Conservation (phyloP, 2,113 vertebrate genomes). For the Phocoena phocoena region DNA sequence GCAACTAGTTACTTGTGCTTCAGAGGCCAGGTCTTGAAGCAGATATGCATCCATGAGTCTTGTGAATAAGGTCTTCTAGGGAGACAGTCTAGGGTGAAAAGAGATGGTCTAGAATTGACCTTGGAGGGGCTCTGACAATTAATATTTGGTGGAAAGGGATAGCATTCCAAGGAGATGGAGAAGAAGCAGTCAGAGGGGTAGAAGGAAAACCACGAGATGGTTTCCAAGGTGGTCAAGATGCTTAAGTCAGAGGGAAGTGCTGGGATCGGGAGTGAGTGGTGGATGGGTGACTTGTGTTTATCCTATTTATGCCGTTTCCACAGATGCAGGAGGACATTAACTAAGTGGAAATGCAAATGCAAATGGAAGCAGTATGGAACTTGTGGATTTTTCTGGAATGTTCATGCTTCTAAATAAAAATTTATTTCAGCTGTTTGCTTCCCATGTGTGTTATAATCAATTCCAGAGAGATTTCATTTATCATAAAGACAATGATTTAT, state of each 20-base stretch:
- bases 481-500: conserved; percentile 46
- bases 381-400: conserved; percentile 39
- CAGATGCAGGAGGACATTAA: neutral
- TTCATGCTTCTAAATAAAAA: conserved; percentile 59
- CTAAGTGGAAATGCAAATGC: conserved; percentile 15
- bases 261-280: no score
- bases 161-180: neutral
- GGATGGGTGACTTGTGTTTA: neutral
- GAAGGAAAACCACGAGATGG: neutral
- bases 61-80: neutral
- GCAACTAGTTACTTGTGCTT: neutral
- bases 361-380: conserved; percentile 19
- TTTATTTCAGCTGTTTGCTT: conserved; percentile 51
- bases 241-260: neutral
- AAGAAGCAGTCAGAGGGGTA: neutral
- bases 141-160: neutral
- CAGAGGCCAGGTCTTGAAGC: neutral
- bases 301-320: neutral
- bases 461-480: conserved; percentile 57
- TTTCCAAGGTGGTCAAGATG: neutral
- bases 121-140: neutral
- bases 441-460: conserved; percentile 55
- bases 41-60: neutral
- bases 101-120: neutral
- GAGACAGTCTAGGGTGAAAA: neutral